Evolutionary conservation across 2,888 invertebrate species (phyloP), one percentile per base, ranked within the genome.

Genomic region (Cosmia trapezina): DNA sequence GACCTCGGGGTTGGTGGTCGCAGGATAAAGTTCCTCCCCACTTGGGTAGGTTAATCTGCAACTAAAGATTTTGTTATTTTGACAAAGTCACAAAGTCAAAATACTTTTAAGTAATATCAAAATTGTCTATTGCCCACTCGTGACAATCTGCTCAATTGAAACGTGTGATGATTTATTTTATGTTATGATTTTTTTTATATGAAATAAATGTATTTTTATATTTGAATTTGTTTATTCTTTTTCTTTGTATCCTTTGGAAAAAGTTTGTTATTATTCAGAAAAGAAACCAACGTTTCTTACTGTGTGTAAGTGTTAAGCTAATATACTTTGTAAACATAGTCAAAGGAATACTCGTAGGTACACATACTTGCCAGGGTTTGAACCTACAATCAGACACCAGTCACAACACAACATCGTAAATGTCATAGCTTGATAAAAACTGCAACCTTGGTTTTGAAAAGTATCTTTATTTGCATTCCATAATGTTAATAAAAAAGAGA

Each of bases 11-110:
- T 95, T 1, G 94, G 89, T 57, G 94, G 94, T 9, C 91, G 96
- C 73, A 94, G 94, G 86, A 96, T 96, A 59, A 96, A 94, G 86
- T 93, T 95, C 73, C 89, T 96, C 14, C 96, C 96, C 4, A 91
- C 95, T 11, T 96, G 94, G 94, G 89, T 92, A 56, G 96, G 96
- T 65, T 94, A 92, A 92, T 56, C 11, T 66, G 66, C 72, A 70
- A 17, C 14, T 37, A 43, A 53, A 37, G 1, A 41, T 57, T 37
- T 54, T 57, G 12, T 33, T 28, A 37, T 47, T n/a, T 60, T 49
- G 45, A 51, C 19, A 17, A 14, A 11, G 11, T 19, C 37, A 51
- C 19, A 17, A 14, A 11, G 11, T 19, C 37, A 7, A 61, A 49
- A 54, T 54, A 54, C 33, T 70, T 57, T 37, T n/a, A 45, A 28